Evolutionary conservation across 2,888 invertebrate species (phyloP).

Genomic region (Pherbina coryleti): DNA sequence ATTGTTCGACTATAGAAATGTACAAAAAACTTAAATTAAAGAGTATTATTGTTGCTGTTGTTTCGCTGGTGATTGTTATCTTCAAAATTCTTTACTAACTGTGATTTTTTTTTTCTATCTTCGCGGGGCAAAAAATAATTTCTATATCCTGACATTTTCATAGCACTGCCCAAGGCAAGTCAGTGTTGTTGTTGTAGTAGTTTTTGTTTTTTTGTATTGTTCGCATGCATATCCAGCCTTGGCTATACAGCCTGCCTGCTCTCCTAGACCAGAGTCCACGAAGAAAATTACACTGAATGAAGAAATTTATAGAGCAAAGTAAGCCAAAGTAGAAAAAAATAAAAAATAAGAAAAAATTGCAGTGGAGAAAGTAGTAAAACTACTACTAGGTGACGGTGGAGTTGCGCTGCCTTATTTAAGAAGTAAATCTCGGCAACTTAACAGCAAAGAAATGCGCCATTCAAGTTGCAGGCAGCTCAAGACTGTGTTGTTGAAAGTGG

Average conservation of each 20-base stretch:
- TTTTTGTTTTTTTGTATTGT: neutral
- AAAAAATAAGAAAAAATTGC: neutral
- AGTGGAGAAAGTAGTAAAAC: conserved; percentile 14
- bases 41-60: neutral
- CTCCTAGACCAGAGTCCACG: neutral
- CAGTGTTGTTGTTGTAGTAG: neutral
- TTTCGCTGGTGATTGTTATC: conserved; percentile 13
- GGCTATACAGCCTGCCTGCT: neutral
- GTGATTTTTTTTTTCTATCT: neutral
- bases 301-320: conserved; percentile 10
- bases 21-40: neutral
- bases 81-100: conserved; percentile 30
- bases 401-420: conserved; percentile 6
- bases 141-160: conserved; percentile 7
- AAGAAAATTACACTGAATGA: conserved; percentile 16
- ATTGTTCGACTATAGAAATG: neutral
- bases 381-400: neutral
- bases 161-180: neutral
- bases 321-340: neutral
- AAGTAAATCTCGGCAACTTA: conserved; percentile 26
- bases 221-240: neutral
- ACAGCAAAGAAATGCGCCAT: conserved; percentile 12
- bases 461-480: neutral
- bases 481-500: neutral
- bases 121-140: neutral